Conservation (phyloP, 2,797 vertebrate species). For the Cetoscarus ocellatus region DNA sequence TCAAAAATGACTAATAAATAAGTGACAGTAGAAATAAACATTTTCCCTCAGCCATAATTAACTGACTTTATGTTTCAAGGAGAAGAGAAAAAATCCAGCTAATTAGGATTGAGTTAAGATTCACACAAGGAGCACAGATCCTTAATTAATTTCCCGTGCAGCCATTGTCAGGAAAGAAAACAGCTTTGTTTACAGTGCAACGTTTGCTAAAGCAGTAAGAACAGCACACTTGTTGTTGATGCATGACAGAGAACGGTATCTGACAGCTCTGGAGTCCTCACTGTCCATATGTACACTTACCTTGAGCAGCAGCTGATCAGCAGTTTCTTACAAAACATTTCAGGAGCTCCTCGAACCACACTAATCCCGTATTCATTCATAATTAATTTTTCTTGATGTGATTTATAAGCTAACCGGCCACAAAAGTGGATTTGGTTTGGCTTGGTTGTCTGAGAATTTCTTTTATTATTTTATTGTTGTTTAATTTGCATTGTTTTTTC, state of each 20-base stretch:
- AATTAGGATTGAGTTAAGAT: slow-evolving; percentile 78
- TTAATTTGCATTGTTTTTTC: too few relatives aligned
- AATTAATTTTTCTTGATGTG: too few relatives aligned
- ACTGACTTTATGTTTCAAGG: slow-evolving; percentile 77
- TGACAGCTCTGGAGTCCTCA: slow-evolving; percentile 2
- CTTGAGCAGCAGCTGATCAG: slow-evolving; percentile 6
- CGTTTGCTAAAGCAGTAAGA: slow-evolving; percentile 29
- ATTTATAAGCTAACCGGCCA: too few relatives aligned
- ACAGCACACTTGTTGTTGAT: neutral
- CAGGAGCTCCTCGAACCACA: too few relatives aligned
- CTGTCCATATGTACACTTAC: slow-evolving; percentile 8
- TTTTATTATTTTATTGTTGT: too few relatives aligned
- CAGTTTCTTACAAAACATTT: neutral
- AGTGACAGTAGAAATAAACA: slow-evolving; percentile 69
- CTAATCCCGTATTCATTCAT: too few relatives aligned
- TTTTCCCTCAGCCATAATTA: slow-evolving; percentile 76
- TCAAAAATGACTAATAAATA: slow-evolving; percentile 73
- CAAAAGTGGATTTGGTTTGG: too few relatives aligned
- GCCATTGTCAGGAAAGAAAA: slow-evolving; percentile 64
- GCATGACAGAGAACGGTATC: slow-evolving; percentile 30
- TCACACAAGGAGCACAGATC: slow-evolving; percentile 68
- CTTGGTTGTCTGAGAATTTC: too few relatives aligned
- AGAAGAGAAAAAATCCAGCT: slow-evolving; percentile 57
- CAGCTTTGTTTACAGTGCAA: slow-evolving; percentile 64
- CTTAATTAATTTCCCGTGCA: slow-evolving; percentile 74